These are phyloP conservation scores for Ypsolopha scabrella DNA, from an alignment of 2,888 invertebrate species.

Conservation along the genomic window DNA sequence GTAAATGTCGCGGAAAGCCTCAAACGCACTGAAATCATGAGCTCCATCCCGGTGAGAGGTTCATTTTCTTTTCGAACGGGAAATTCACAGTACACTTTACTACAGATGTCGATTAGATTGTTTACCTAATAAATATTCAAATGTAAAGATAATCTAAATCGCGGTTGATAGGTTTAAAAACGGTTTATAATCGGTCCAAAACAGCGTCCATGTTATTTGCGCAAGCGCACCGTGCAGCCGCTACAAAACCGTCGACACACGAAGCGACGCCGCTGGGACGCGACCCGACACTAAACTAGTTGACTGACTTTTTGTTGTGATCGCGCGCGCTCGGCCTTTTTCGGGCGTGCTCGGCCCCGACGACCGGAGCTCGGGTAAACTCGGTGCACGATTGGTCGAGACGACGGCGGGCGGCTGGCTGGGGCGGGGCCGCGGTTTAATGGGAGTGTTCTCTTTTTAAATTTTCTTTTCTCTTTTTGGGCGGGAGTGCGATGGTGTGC, in stretches of 20 bases:
- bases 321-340: conserved; percentile 49
- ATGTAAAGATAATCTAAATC: conserved; percentile 1
- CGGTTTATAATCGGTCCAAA: conserved; percentile 10
- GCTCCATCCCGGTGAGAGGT: conserved; percentile 61
- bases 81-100: conserved; percentile 3
- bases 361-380: conserved; percentile 26
- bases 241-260: conserved; percentile 41
- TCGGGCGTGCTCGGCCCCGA: conserved; percentile 39
- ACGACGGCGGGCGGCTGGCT: conserved; percentile 33
- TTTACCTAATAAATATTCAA: background rate
- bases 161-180: background rate
- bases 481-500: conserved; percentile 58
- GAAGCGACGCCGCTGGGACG: conserved; percentile 67
- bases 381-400: conserved; percentile 12
- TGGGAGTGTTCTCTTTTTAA: conserved; percentile 66
- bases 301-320: conserved; percentile 66
- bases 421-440: conserved; percentile 40
- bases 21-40: conserved; percentile 61
- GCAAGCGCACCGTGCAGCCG: conserved; percentile 45
- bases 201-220: conserved; percentile 50
- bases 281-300: conserved; percentile 70
- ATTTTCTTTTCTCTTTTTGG: conserved; percentile 68
- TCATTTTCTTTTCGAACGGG: conserved; percentile 32
- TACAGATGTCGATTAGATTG: background rate
- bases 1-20: conserved; percentile 43